Percentiles rank a stretch among this genome's conserved stretches.
These are phyloP conservation scores for Pachyramphus minor DNA, from an alignment of 2,113 vertebrate species.

Conservation along the genomic window DNA sequence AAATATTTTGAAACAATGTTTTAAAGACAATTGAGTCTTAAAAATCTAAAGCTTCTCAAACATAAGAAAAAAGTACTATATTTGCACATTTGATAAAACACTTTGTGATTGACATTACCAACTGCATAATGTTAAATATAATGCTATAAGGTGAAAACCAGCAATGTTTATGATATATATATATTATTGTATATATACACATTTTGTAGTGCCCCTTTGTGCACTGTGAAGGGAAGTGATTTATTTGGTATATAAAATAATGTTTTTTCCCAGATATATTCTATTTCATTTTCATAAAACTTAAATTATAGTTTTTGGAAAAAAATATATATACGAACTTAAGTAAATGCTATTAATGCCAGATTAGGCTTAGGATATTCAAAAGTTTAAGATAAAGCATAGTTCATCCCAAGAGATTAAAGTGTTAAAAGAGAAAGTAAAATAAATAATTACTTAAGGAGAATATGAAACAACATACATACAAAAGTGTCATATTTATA, in stretches of 20 bases:
- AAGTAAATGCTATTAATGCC: neutral
- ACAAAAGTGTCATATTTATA: neutral
- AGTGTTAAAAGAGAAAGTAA: neutral
- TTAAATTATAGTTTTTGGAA: neutral
- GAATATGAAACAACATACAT: neutral
- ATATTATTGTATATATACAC: neutral
- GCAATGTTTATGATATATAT: neutral
- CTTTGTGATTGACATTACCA: slow-evolving; percentile 36
- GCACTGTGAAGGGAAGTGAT: neutral
- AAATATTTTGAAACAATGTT: neutral
- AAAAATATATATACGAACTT: neutral
- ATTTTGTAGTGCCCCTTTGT: neutral
- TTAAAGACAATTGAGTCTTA: neutral
- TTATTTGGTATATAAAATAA: neutral
- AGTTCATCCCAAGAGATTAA: neutral
- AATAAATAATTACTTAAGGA: neutral
- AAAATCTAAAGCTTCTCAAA: slow-evolving; percentile 13
- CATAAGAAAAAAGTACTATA: neutral
- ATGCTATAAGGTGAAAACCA: slow-evolving; percentile 1
- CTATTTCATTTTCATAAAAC: neutral
- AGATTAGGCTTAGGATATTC: neutral
- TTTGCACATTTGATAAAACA: slow-evolving; percentile 3
- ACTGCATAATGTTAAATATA: slow-evolving; percentile 33
- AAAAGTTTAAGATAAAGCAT: neutral
- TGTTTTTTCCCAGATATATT: neutral